Evolutionary conservation across 2,113 vertebrate species (phyloP), one percentile per base, ranked within the genome.

Genomic region (Propithecus coquereli): DNA sequence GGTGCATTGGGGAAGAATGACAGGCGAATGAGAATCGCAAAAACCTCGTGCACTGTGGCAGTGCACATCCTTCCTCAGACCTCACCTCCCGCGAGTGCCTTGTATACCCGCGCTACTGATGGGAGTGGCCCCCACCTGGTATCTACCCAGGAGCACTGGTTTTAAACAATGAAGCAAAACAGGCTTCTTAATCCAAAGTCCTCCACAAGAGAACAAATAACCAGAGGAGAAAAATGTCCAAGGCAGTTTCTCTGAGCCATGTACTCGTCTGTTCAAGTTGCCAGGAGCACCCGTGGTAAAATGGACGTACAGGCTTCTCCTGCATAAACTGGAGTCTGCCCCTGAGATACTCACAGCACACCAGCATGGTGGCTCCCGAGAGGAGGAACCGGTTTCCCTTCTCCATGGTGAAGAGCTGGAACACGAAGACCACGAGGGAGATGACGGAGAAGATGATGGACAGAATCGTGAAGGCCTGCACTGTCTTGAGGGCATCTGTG

Each of bases 331-430:
- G 17, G 37, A 34, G 30, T 11, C n/a, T 4, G 2, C 9, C 52
- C 40, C n/a, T 6, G n/a, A 45, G n/a, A 76, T 98, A 99, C 99
- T 99, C 97, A 99, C 99, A 99, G 98, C 99, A 99, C 65, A 99
- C 97, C 91, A 99, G 96, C 99, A 99, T 99, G 79, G 99, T 98
- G 65, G 98, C 97, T 61, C 99, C 99, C 0, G 99, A 99, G 96
- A 99, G 95, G 97, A 99, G 99, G 98, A 99, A 99, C 32, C 99
- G 99, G 94, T 99, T 98, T 93, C 99, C 99, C 96, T 99, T 99
- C 50, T 98, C 98, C 97, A 99, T 98, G 63, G 99, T 99, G 98
- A 99, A 99, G 94, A 99, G 99, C 97, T 99, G 99, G 92, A 98
- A 99, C 91, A 99, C 93, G 30, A 99, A 99, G 94, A 99, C 98